Evolutionary conservation across 2,113 vertebrate genomes (phyloP).

Genomic region (Hypanus sabinus): DNA sequence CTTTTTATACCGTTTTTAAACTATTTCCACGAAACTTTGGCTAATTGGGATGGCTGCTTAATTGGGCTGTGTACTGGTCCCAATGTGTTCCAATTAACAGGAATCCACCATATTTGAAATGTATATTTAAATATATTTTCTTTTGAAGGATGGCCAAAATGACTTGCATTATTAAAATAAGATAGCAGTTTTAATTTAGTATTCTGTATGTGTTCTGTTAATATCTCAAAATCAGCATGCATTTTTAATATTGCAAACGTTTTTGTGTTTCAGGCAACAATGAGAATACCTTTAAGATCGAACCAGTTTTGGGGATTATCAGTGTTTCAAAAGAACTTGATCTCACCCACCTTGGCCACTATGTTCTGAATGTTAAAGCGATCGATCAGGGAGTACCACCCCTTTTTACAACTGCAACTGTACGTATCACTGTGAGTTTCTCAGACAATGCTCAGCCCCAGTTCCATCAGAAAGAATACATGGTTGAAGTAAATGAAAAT

Average conservation of each 20-base stretch:
- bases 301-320: conserved; percentile 84
- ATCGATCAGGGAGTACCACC: conserved; percentile 78
- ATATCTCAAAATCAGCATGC: not conserved
- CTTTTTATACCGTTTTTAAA: no score
- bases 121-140: not conserved
- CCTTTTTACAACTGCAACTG: conserved; percentile 76
- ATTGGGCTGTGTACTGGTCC: no score
- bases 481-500: conserved; percentile 81
- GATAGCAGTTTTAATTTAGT: not conserved
- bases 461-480: conserved; percentile 82
- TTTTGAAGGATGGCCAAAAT: not conserved
- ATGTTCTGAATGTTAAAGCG: conserved; percentile 82
- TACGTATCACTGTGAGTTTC: conserved; percentile 79
- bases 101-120: not conserved
- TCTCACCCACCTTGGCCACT: conserved; percentile 75
- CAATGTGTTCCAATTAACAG: no score
- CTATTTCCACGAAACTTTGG: no score
- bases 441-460: conserved; percentile 86
- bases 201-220: not conserved
- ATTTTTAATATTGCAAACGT: conserved; percentile 31
- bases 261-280: conserved; percentile 71
- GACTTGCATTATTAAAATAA: not conserved
- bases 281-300: conserved; percentile 81
- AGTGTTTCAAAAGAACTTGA: conserved; percentile 79
- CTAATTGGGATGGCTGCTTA: no score